Conservation (phyloP, 2,113 vertebrate species). For the Climacteris rufus region DNA sequence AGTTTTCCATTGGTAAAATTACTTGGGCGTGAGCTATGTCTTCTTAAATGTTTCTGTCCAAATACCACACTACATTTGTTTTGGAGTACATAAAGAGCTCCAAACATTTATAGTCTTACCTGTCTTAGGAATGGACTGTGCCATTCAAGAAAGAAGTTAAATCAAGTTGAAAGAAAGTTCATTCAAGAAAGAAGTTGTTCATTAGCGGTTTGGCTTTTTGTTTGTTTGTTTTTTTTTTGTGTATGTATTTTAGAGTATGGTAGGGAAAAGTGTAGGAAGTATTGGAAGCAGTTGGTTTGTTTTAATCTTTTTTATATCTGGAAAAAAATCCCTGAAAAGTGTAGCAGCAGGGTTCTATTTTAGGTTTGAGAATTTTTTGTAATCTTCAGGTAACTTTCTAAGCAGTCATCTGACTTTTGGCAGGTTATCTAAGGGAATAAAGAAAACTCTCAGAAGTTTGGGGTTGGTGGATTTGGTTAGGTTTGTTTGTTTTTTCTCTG, state of each 20-base stretch:
- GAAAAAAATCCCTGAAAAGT: not conserved
- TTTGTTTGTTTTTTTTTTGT: not conserved
- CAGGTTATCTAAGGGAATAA: not conserved
- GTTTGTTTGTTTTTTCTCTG: not conserved
- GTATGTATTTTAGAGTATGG: not conserved
- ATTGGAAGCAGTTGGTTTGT: not conserved
- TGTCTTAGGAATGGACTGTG: not conserved
- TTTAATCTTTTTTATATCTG: not conserved
- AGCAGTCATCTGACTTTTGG: not conserved
- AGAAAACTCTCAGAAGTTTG: not conserved
- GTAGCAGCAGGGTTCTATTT: not conserved
- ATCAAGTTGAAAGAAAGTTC: too few relatives aligned
- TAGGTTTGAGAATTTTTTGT: not conserved
- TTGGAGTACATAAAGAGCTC: not conserved
- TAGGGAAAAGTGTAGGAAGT: not conserved
- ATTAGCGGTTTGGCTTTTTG: too few relatives aligned
- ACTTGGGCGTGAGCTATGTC: not conserved
- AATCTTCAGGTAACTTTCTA: not conserved
- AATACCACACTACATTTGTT: not conserved
- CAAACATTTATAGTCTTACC: not conserved
- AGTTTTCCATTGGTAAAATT: not conserved
- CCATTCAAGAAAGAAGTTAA: not conserved
- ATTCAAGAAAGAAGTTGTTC: not conserved
- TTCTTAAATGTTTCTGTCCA: not conserved
- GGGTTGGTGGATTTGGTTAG: not conserved